These are phyloP conservation scores for Habroteleia sp. DNA, from an alignment of 2,888 invertebrate species.

Conservation along the genomic window DNA sequence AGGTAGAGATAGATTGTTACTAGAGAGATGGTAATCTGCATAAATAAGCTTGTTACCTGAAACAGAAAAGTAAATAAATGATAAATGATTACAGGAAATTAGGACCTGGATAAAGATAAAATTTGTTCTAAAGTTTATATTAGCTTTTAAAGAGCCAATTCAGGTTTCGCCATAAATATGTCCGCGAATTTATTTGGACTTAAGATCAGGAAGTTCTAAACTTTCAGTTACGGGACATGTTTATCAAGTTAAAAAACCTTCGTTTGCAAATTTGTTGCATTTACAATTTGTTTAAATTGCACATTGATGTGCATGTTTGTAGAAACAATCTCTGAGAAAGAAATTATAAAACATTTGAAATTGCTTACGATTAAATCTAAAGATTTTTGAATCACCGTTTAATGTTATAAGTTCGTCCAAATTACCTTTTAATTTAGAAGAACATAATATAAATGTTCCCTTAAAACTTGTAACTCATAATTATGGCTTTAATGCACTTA, in stretches of 20 bases:
- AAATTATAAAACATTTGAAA: background rate
- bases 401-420: background rate
- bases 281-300: constrained; percentile 1
- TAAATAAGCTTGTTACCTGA: constrained; percentile 32
- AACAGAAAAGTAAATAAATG: constrained; percentile 36
- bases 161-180: constrained; percentile 26
- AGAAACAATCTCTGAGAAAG: no score
- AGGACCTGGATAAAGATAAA: constrained; percentile 11
- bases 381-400: background rate
- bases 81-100: constrained; percentile 24
- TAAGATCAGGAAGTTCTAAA: constrained; percentile 37
- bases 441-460: no score
- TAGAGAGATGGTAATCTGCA: no score
- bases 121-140: constrained; percentile 16
- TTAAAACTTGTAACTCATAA: no score
- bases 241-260: constrained; percentile 17
- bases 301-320: no score
- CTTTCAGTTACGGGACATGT: constrained; percentile 4
- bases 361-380: background rate
- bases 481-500: no score
- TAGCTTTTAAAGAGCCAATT: constrained; percentile 9
- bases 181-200: constrained; percentile 21
- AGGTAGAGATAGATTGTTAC: no score
- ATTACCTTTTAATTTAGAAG: no score
- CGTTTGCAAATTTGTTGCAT: constrained; percentile 1